Percentiles rank a stretch among this genome's conserved stretches.
phyloP scores from a whole-genome alignment of 2,113 vertebrate genomes.

The Sitta europaea region DNA sequence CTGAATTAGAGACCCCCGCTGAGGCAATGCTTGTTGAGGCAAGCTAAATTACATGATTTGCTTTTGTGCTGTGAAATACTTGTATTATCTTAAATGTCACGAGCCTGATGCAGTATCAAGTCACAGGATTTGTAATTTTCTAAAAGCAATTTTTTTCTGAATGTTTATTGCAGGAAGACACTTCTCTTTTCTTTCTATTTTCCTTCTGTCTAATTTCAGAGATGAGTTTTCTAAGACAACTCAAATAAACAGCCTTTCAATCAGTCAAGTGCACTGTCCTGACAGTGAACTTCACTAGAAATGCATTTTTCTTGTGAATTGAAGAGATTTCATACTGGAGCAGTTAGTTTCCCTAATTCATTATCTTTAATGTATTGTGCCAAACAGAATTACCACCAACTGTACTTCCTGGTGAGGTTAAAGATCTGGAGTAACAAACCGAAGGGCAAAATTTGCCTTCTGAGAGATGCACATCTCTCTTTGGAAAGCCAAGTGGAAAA shows the following conservation, averaged over 20 bases:
- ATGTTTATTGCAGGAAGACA: constrained; percentile 70
- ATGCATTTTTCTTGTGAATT: neutral
- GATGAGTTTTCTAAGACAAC: constrained; percentile 53
- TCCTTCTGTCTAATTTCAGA: constrained; percentile 57
- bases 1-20: constrained; percentile 70
- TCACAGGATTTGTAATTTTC: constrained; percentile 65
- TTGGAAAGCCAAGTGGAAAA: constrained; percentile 11
- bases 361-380: constrained; percentile 29
- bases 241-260: constrained; percentile 59
- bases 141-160: constrained; percentile 66
- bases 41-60: constrained; percentile 75
- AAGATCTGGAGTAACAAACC: neutral
- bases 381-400: constrained; percentile 21
- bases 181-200: constrained; percentile 41
- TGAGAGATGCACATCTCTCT: neutral
- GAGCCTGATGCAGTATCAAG: constrained; percentile 69
- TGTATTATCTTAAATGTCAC: constrained; percentile 75
- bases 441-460: constrained; percentile 5
- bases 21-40: constrained; percentile 71
- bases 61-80: constrained; percentile 74
- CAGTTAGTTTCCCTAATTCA: constrained; percentile 6
- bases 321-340: constrained; percentile 12
- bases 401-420: neutral
- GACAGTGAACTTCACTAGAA: constrained; percentile 41
- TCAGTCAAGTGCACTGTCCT: constrained; percentile 47